Percentiles rank a stretch among this genome's conserved stretches.
Conservation (phyloP, 35 echinoderm and acorn worm genomes). For the Acanthaster planci region DNA sequence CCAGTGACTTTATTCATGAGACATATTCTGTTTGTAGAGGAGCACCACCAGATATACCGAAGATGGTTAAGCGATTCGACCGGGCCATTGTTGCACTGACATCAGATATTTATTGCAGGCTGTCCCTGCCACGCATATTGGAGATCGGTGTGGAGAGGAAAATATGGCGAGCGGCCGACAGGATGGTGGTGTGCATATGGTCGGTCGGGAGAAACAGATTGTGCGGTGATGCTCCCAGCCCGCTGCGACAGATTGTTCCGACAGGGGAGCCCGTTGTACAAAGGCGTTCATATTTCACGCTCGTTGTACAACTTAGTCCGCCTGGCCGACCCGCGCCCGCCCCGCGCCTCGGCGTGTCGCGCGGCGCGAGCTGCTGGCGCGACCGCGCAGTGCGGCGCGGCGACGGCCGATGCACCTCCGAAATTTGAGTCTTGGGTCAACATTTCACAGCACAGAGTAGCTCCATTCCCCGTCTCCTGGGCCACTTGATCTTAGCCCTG, state of each 20-base stretch:
- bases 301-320: background rate
- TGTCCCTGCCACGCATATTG: background rate
- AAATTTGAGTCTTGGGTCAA: slow-evolving; percentile 42
- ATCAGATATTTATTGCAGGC: slow-evolving; percentile 9
- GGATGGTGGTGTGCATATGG: slow-evolving; percentile 28
- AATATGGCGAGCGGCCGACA: background rate
- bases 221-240: background rate
- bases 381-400: background rate
- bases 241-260: slow-evolving; percentile 30
- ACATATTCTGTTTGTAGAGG: slow-evolving; percentile 16
- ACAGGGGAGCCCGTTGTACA: background rate
- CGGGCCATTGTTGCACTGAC: slow-evolving; percentile 9
- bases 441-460: slow-evolving; percentile 35
- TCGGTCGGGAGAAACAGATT: slow-evolving; percentile 13
- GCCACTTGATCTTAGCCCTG: slow-evolving; percentile 26
- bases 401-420: slow-evolving; percentile 1
- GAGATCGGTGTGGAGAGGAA: background rate
- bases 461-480: slow-evolving; percentile 5
- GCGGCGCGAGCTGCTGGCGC: background rate
- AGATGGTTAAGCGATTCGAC: slow-evolving; percentile 19
- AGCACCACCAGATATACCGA: background rate
- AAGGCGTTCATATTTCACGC: slow-evolving; percentile 44
- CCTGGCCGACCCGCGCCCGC: slow-evolving; percentile 16
- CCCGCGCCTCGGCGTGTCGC: background rate
- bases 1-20: slow-evolving; percentile 15